phyloP scores from a whole-genome alignment of 2,113 vertebrate genomes.

The Notothenia rossii region DNA sequence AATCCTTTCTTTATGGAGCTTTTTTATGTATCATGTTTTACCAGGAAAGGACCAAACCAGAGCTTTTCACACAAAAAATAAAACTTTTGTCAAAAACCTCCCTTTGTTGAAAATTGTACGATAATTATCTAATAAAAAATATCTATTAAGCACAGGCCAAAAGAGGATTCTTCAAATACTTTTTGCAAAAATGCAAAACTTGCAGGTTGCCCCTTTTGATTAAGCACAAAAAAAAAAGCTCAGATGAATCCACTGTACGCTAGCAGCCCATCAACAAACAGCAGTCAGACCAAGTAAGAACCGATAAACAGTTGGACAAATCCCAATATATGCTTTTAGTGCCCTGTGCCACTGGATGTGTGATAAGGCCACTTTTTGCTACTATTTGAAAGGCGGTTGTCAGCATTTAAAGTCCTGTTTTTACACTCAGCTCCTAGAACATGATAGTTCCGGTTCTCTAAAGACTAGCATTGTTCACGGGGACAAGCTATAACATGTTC shows the following conservation, averaged over 20 bases:
- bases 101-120: too few relatives aligned
- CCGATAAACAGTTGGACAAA: neutral
- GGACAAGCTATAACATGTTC: conserved; percentile 60
- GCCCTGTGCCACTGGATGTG: neutral
- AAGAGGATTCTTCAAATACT: neutral
- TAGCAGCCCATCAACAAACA: neutral
- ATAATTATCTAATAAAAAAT: neutral
- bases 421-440: conserved; percentile 46
- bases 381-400: neutral
- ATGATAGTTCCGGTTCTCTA: conserved; percentile 49
- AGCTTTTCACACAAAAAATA: neutral
- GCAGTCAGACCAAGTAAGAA: neutral
- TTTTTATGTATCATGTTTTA: neutral
- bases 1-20: neutral
- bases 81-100: neutral
- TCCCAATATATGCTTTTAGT: neutral
- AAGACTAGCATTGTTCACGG: conserved; percentile 57
- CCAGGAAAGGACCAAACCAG: neutral
- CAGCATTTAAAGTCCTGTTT: conserved; percentile 35
- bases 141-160: neutral
- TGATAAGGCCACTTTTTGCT: neutral
- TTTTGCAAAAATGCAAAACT: too few relatives aligned
- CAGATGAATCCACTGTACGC: neutral
- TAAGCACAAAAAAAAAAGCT: neutral
- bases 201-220: neutral